Evolutionary conservation across 1,140 invertebrate species (phyloP).

Genomic region (Dendroctonus ponderosae): DNA sequence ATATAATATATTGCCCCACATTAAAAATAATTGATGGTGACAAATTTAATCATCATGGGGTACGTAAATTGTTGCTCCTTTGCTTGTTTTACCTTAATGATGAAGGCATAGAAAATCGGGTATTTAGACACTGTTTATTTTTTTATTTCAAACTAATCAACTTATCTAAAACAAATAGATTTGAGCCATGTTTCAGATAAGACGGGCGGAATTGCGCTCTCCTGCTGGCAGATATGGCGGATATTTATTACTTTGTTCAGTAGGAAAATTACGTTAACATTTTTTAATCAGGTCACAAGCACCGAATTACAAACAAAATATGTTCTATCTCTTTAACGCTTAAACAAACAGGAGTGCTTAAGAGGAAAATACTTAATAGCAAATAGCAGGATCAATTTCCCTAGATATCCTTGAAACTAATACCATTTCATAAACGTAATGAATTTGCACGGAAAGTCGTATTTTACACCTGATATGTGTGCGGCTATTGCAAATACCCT

Average conservation of each 20-base stretch:
- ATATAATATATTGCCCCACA: too few species aligned
- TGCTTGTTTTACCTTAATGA: background rate
- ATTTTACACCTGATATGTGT: background rate
- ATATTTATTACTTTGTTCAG: too few species aligned
- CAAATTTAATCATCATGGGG: too few species aligned
- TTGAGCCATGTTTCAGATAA: conserved; percentile 14
- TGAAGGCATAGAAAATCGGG: background rate
- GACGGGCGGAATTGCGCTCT: background rate
- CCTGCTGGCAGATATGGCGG: too few species aligned
- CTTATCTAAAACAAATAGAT: conserved; percentile 20
- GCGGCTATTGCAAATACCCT: too few species aligned
- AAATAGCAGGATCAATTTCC: conserved; percentile 13
- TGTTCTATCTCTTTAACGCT: too few species aligned
- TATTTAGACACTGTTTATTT: conserved; percentile 8
- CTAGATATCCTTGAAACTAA: conserved; percentile 11
- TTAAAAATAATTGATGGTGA: too few species aligned
- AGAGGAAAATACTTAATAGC: background rate
- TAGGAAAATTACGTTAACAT: too few species aligned
- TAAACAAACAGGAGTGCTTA: too few species aligned
- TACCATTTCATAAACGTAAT: conserved; percentile 5
- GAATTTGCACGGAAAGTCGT: conserved; percentile 4
- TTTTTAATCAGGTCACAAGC: too few species aligned
- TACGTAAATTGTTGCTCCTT: too few species aligned
- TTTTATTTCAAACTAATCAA: conserved; percentile 24
- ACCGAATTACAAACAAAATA: too few species aligned